Evolutionary conservation across 2,888 invertebrate genomes (phyloP), one percentile per base, ranked within the genome.

Genomic region (Lymantria monacha): DNA sequence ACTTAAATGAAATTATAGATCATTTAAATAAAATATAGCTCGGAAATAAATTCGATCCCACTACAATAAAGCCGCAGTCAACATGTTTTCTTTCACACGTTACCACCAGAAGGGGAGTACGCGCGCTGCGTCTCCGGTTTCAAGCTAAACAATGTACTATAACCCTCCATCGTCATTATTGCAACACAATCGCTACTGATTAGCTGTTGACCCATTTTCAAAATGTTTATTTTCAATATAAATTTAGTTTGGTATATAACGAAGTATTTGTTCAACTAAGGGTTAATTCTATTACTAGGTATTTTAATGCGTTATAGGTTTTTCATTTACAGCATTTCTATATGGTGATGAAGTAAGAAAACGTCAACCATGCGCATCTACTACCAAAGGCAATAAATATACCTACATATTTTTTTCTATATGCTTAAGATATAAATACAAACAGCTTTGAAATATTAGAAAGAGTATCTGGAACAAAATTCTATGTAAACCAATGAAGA

Each of bases 151-250:
- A 75, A 75, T 73, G 51, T 57, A 57, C 44, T 53, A 66, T 66
- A 57, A 68, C 70, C 74, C 75, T 60, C 60, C 59, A 44, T 46
- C 42, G n/a, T 53, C 49, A 60, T 63, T 65, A 68, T 69, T 66
- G 65, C 55, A 72, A 72, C 72, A 81, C 81, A 81, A 81, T 81
- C 67, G 72, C 67, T 60, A 59, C 71, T 81, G 81, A 81, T 81
- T 81, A 81, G 75, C 81, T 72, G 74, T 80, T 72, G 74, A 79
- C 77, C 70, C 53, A 70, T 63, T 72, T 70, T 66, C 66, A 69
- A 59, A 46, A 66, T 59, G 57, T 65, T 52, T 62, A 68, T 57
- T 62, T 68, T 63, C 60, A 60, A 66, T 68, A 65, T 55, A 58
- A 57, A 60, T 66, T 60, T 51, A 56, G 51, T 59, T 55, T 54